Conservation (phyloP, 2,888 invertebrate genomes). For the Therioaphis trifolii region DNA sequence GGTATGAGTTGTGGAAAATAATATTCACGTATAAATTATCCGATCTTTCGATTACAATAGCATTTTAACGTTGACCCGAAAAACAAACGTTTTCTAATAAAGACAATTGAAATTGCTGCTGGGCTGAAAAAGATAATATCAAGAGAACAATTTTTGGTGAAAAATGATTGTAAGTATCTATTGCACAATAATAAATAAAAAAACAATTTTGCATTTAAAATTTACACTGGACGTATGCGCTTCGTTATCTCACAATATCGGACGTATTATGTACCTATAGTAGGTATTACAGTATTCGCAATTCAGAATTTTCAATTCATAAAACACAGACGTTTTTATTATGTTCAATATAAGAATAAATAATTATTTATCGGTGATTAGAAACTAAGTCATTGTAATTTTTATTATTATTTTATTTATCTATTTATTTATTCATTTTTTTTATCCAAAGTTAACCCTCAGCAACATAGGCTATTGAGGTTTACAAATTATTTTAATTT, state of each 20-base stretch:
- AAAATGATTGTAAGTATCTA: conserved; percentile 20
- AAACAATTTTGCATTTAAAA: too few species aligned
- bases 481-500: too few species aligned
- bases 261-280: too few species aligned
- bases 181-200: not conserved
- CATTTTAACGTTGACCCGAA: conserved; percentile 14
- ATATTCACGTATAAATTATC: not conserved
- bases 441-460: too few species aligned
- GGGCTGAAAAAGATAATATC: not conserved
- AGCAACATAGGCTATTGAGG: too few species aligned
- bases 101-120: not conserved
- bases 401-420: too few species aligned
- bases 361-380: too few species aligned
- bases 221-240: too few species aligned
- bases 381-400: too few species aligned
- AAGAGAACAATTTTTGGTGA: not conserved
- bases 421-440: too few species aligned
- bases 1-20: not conserved
- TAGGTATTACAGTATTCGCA: not conserved
- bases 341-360: not conserved
- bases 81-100: not conserved
- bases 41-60: not conserved
- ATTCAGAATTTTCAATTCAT: too few species aligned
- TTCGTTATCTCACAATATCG: too few species aligned
- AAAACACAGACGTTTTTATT: not conserved